Conservation (phyloP, 2,888 invertebrate species). For the Drosophila nr. perissopoda region DNA sequence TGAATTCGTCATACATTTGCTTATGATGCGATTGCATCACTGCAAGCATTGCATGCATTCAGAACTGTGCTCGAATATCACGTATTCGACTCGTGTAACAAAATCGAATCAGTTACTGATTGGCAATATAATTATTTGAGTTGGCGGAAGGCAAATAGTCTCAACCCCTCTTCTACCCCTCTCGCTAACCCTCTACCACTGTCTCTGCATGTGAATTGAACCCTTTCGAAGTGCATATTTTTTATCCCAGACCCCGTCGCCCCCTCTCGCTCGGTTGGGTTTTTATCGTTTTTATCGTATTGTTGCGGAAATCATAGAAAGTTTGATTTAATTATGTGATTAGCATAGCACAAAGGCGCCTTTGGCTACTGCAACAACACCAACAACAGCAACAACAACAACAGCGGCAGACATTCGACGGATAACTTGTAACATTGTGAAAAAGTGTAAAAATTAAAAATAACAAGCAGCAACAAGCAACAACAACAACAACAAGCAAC, state of each 20-base stretch:
- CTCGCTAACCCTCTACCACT: neutral
- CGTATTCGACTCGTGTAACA: conserved; percentile 34
- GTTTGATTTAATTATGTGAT: conserved; percentile 78
- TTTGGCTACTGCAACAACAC: conserved; percentile 26
- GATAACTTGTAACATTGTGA: conserved; percentile 67
- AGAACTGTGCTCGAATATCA: conserved; percentile 21
- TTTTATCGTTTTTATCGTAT: conserved; percentile 2
- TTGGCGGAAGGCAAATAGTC: conserved; percentile 5
- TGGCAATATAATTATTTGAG: conserved; percentile 3
- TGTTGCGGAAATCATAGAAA: conserved; percentile 72
- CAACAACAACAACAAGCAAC: conserved; percentile 18
- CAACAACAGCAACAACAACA: conserved; percentile 17
- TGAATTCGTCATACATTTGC: conserved; percentile 32
- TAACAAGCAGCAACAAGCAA: conserved; percentile 68
- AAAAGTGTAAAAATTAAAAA: conserved; percentile 74
- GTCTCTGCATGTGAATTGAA: conserved; percentile 19
- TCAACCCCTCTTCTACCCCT: neutral
- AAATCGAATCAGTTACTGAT: neutral
- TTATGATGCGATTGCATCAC: conserved; percentile 31
- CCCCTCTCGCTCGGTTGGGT: neutral
- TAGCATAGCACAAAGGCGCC: conserved; percentile 74
- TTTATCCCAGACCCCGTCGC: conserved; percentile 1
- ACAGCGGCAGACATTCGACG: conserved; percentile 16
- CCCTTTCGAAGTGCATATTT: conserved; percentile 39
- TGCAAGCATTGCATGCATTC: conserved; percentile 33